Percentiles rank a stretch among this genome's conserved stretches.
Conservation (phyloP, 2,797 vertebrate species). For the Manis javanica region DNA sequence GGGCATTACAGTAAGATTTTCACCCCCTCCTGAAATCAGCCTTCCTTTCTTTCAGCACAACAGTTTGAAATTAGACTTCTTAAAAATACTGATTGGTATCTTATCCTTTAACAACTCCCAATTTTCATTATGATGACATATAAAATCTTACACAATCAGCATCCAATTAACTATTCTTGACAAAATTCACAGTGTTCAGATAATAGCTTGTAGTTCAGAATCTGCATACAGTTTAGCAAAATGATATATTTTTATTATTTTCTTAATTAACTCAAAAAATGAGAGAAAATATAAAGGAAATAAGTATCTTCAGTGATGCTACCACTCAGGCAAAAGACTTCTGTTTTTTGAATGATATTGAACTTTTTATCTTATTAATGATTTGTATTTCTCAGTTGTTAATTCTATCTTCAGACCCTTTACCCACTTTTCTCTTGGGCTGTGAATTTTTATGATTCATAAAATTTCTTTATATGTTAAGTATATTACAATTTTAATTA, state of each 20-base stretch:
- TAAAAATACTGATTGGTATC: not conserved
- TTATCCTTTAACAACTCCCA: not conserved
- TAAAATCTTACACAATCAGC: not conserved
- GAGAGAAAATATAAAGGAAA: not conserved
- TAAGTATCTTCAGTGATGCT: not conserved
- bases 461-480: not conserved
- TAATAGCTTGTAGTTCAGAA: not conserved
- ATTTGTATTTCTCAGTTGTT: not conserved
- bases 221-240: not conserved
- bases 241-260: not conserved
- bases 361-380: not conserved
- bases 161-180: not conserved
- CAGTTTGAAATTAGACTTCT: not conserved
- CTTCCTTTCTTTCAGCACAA: not conserved
- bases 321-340: not conserved
- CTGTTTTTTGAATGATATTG: not conserved
- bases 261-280: not conserved
- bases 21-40: not conserved
- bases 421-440: not conserved
- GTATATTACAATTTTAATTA: not conserved
- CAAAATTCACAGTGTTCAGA: not conserved
- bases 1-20: not conserved
- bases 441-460: not conserved
- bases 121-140: not conserved
- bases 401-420: not conserved